Conservation (phyloP, 2,888 invertebrate species). For the Serripes groenlandicus region DNA sequence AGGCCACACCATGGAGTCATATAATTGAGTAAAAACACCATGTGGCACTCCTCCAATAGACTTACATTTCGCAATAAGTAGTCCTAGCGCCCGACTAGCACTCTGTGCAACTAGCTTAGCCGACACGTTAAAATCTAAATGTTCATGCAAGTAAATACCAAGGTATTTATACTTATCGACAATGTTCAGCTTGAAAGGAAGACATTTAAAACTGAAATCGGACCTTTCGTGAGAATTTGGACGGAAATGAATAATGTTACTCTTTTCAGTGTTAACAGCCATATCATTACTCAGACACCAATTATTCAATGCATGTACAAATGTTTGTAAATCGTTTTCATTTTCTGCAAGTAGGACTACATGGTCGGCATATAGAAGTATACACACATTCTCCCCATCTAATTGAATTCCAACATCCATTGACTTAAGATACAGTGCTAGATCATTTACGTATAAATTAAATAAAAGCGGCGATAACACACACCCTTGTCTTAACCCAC, state of each 20-base stretch:
- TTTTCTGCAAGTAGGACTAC: constrained; percentile 39
- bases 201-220: constrained; percentile 16
- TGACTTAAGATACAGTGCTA: neutral
- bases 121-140: constrained; percentile 31
- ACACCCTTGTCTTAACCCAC: constrained; percentile 30
- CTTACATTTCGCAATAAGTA: constrained; percentile 20
- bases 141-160: constrained; percentile 27
- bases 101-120: constrained; percentile 19
- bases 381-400: constrained; percentile 18
- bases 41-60: constrained; percentile 12
- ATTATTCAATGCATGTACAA: constrained; percentile 26
- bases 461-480: constrained; percentile 22
- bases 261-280: constrained; percentile 35
- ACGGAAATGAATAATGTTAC: constrained; percentile 38
- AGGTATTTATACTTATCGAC: constrained; percentile 36
- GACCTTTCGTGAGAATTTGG: constrained; percentile 3
- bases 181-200: neutral
- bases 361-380: constrained; percentile 43
- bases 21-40: constrained; percentile 21
- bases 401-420: constrained; percentile 21
- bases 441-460: constrained; percentile 33
- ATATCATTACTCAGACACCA: constrained; percentile 36
- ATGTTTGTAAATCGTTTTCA: constrained; percentile 36
- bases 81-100: constrained; percentile 21
- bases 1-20: constrained; percentile 4